phyloP scores from a whole-genome alignment of 2,797 vertebrate genomes.

The Sebastolobus alascanus region DNA sequence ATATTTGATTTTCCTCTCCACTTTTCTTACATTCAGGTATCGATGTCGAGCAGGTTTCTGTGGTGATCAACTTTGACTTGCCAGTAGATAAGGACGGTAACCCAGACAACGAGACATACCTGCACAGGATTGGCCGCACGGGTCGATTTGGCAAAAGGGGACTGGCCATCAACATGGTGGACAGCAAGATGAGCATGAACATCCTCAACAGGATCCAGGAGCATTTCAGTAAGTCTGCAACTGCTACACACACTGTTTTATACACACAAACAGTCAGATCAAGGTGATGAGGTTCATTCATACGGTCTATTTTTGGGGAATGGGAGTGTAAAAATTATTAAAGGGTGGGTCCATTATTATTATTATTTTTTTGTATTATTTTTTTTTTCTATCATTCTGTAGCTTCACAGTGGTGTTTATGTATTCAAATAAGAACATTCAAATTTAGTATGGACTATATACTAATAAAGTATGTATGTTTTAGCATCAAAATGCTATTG shows the following conservation, averaged over 20 bases:
- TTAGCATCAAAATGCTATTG: too few relatives aligned
- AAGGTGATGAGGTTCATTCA: too few relatives aligned
- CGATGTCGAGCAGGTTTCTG: conserved; percentile 97
- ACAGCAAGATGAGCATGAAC: conserved; percentile 98
- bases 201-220: conserved; percentile 97
- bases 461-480: too few relatives aligned
- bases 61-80: conserved; percentile 97
- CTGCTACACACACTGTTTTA: neutral
- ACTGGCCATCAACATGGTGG: conserved; percentile 97
- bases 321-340: neutral
- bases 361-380: too few relatives aligned
- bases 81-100: conserved; percentile 97
- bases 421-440: too few relatives aligned
- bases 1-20: neutral
- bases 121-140: conserved; percentile 95
- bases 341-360: too few relatives aligned
- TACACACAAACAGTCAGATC: neutral
- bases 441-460: too few relatives aligned
- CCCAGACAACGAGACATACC: conserved; percentile 96
- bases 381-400: too few relatives aligned
- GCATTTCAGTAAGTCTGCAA: conserved; percentile 92
- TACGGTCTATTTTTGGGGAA: neutral
- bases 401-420: too few relatives aligned
- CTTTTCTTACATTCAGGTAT: conserved; percentile 84
- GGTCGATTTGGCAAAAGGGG: conserved; percentile 97